A percentile compares a stretch with the other conserved stretches of the same genome.
Conservation (phyloP, 2,888 invertebrate species). For the Helicoverpa assulta region DNA sequence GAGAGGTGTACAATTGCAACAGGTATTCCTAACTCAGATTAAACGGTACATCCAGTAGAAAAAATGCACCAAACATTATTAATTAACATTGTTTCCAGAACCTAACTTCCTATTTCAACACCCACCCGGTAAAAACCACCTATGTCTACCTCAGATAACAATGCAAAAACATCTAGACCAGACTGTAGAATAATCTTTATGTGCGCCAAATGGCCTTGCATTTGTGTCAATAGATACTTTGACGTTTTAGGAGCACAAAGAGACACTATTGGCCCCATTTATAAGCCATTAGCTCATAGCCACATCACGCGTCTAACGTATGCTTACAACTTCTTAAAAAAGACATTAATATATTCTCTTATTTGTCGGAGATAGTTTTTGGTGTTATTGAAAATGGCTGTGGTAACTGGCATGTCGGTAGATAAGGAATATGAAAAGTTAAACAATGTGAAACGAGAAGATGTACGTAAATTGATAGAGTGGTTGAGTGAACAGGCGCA, state of each 20-base stretch:
- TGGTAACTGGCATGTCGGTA: conserved; percentile 59
- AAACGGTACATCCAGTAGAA: no score
- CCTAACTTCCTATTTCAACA: neutral
- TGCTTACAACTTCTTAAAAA: conserved; percentile 12
- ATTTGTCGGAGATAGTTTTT: neutral
- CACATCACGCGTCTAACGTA: conserved; percentile 42
- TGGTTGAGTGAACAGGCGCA: conserved; percentile 92
- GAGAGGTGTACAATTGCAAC: no score
- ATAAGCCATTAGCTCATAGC: conserved; percentile 50
- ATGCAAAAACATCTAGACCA: conserved; percentile 5
- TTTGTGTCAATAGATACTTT: conserved; percentile 57
- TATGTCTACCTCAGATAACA: neutral
- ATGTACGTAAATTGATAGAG: conserved; percentile 88
- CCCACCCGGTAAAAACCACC: conserved; percentile 1
- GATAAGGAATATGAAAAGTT: conserved; percentile 89
- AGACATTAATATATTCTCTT: conserved; percentile 4
- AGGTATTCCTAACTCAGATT: no score
- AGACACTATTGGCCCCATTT: conserved; percentile 56
- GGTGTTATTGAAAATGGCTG: conserved; percentile 63
- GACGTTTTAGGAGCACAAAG: conserved; percentile 56
- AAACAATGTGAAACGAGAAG: conserved; percentile 88
- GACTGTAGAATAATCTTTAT: conserved; percentile 27
- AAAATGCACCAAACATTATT: no score
- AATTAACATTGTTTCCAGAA: neutral
- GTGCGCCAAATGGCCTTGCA: conserved; percentile 52